These are phyloP conservation scores for Papio anubis DNA, from an alignment of 2,113 vertebrate genomes.

Conservation along the genomic window DNA sequence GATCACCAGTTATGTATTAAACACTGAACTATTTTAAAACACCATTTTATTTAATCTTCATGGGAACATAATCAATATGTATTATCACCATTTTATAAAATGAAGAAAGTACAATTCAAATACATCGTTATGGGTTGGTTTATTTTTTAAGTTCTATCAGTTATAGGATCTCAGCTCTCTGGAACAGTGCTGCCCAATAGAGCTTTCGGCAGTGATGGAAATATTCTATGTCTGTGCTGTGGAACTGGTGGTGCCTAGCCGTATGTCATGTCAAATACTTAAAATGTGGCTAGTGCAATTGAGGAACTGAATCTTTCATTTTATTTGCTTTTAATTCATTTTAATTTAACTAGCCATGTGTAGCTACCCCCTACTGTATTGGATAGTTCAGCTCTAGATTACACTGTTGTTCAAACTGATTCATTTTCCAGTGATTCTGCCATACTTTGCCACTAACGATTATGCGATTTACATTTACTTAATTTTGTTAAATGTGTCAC, in stretches of 20 bases:
- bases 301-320: not conserved
- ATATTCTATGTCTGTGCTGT: not conserved
- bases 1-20: not conserved
- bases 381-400: not conserved
- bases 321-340: not conserved
- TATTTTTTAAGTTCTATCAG: not conserved
- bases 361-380: not conserved
- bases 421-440: not conserved
- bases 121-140: not conserved
- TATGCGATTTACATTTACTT: not conserved
- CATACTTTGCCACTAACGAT: not conserved
- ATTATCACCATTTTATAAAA: constrained; percentile 2
- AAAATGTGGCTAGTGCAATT: not conserved
- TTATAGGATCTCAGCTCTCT: not conserved
- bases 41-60: not conserved
- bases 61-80: not conserved
- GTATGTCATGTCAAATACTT: not conserved
- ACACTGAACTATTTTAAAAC: not conserved
- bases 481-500: not conserved
- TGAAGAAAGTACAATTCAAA: not conserved
- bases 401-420: not conserved
- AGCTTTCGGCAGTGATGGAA: not conserved
- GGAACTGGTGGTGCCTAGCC: not conserved
- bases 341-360: not conserved
- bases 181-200: not conserved